Percentiles rank a stretch among this genome's conserved stretches.
These are phyloP conservation scores for Hystrix cristata DNA, from an alignment of 2,113 vertebrate genomes.

Conservation along the genomic window DNA sequence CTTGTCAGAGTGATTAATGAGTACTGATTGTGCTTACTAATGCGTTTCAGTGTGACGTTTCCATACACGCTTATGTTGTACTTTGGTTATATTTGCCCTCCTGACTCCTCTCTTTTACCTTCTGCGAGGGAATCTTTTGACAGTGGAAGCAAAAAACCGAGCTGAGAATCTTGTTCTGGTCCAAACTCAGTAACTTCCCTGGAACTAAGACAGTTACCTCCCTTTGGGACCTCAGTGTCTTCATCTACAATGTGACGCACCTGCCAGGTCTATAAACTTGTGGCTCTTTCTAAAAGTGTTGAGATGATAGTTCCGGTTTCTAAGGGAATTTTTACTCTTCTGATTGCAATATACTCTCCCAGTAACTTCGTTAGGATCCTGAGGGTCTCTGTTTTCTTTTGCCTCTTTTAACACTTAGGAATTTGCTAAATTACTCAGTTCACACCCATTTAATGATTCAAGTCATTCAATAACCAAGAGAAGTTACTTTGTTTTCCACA, in stretches of 20 bases:
- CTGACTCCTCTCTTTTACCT: not conserved
- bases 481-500: conserved; percentile 46
- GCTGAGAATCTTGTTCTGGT: conserved; percentile 7
- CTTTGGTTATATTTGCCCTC: not conserved
- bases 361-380: not conserved
- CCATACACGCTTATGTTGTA: too few relatives aligned
- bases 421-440: conserved; percentile 50
- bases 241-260: not conserved
- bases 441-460: conserved; percentile 47
- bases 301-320: conserved; percentile 1
- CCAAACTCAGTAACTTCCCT: not conserved
- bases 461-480: conserved; percentile 4
- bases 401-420: conserved; percentile 32
- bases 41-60: not conserved
- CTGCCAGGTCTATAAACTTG: not conserved
- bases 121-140: not conserved
- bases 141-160: not conserved
- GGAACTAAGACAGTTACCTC: not conserved
- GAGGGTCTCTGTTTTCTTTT: not conserved
- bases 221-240: not conserved
- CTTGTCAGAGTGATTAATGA: not conserved
- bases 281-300: not conserved
- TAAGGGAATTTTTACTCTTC: conserved; percentile 30
- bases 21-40: not conserved
- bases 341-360: not conserved